Evolutionary conservation across 2,888 invertebrate genomes (phyloP), one percentile per base, ranked within the genome.

Genomic region (Pseudoips prasinana): DNA sequence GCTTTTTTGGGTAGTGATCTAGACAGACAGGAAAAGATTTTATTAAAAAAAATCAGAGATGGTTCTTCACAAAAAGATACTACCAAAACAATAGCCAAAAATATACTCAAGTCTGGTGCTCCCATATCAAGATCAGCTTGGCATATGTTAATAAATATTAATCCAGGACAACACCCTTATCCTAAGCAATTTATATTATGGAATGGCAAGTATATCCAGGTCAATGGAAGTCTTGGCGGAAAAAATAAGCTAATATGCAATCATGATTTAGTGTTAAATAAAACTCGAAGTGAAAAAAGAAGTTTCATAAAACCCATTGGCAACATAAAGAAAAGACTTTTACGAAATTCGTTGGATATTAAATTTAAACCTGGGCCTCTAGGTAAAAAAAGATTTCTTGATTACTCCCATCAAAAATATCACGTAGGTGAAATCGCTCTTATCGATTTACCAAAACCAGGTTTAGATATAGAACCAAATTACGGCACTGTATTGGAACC

Each of bases 311-410:
- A 41, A 18, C 56, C 47, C 7, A 8, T 22, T 25, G n/a, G 25
- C 19, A 43, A 38, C 24, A 64, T 51, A 55, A 74, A 53, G 39
- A 77, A 64, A 58, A 49, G 66, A 1, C 69, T 82, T 22, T 49
- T 84, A 39, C 57, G 64, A 24, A 70, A 73, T 56, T 82, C 84
- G 1, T 57, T 81, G 38, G 57, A 63, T 38, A 49, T 89, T 7
- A 80, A 79, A 53, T 91, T 91, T 61, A 90, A 84, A 58, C 90
- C 92, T 1, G 92, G 91, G 0, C 92, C 92, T 2, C 64, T 92
- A 25, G 68, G 74, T 30, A 89, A 74, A 57, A 91, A 91, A 67
- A 66, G 58, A 28, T 36, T 60, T 31, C 69, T 91, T 11, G 90
- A 87, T 46, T 55, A 76, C 42, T 82, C 89, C 14, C 68, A 76